Evolutionary conservation across 2,888 invertebrate species (phyloP).

Genomic region (Perithous albicinctus): DNA sequence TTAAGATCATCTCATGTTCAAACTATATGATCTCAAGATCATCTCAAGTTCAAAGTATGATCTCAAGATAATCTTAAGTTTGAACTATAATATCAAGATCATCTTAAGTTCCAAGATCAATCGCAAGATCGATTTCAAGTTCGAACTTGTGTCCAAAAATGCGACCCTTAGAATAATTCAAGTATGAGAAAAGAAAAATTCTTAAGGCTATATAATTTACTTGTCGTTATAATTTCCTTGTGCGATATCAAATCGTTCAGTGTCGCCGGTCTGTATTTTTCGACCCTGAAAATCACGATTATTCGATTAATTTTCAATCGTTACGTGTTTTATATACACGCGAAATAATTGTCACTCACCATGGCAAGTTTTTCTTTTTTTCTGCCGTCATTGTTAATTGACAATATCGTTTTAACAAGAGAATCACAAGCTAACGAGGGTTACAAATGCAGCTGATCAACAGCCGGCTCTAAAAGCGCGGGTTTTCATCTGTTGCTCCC

Average conservation of each 20-base stretch:
- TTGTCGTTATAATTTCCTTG: slow-evolving; percentile 97
- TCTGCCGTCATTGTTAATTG: slow-evolving; percentile 53
- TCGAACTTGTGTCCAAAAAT: too few relatives aligned
- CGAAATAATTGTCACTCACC: slow-evolving; percentile 84
- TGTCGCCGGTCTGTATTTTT: slow-evolving; percentile 97
- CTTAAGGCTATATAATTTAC: slow-evolving; percentile 86
- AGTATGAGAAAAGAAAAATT: too few relatives aligned
- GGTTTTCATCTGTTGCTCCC: slow-evolving; percentile 30
- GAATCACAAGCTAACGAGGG: not conserved
- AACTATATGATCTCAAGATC: too few relatives aligned
- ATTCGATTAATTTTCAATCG: slow-evolving; percentile 41
- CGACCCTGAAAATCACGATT: slow-evolving; percentile 90
- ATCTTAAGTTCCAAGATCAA: too few relatives aligned
- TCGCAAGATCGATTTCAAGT: too few relatives aligned
- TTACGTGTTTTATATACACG: not conserved
- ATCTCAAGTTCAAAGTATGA: too few relatives aligned
- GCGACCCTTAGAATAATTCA: too few relatives aligned
- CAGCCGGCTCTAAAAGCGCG: slow-evolving; percentile 44
- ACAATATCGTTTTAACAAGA: not conserved
- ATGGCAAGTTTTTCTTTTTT: slow-evolving; percentile 86
- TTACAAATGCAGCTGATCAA: slow-evolving; percentile 8
- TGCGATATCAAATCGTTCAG: slow-evolving; percentile 98
- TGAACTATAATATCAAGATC: too few relatives aligned
- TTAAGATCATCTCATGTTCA: too few relatives aligned
- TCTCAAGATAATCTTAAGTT: too few relatives aligned